These are phyloP conservation scores for Eristalinus sepulchralis DNA, from an alignment of 2,888 invertebrate species.

Conservation along the genomic window DNA sequence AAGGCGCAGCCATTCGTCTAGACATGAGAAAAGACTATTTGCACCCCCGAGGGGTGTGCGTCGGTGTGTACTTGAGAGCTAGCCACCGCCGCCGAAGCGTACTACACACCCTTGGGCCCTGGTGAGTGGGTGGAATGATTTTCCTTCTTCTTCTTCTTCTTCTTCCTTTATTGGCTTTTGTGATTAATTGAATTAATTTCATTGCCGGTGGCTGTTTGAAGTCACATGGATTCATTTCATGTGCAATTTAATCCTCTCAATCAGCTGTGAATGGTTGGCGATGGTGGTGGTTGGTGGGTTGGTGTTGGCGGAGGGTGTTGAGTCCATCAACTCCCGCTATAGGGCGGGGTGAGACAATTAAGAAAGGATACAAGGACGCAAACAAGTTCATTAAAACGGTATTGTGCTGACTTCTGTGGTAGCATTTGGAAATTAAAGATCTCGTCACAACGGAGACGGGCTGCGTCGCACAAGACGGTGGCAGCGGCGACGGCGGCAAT, in stretches of 20 bases:
- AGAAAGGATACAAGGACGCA: conserved; percentile 32
- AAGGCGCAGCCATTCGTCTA: conserved; percentile 66
- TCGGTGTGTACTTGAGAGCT: background rate
- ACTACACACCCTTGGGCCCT: background rate
- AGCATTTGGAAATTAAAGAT: background rate
- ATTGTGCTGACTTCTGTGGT: conserved; percentile 30
- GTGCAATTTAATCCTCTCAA: conserved; percentile 35
- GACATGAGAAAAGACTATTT: conserved; percentile 58
- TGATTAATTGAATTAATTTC: conserved; percentile 71
- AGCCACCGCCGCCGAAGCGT: background rate
- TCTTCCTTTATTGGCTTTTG: conserved; percentile 54
- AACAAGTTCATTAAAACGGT: conserved; percentile 61
- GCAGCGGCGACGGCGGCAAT: background rate
- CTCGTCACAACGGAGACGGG: conserved; percentile 10
- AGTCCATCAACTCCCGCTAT: background rate
- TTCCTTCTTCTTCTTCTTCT: background rate
- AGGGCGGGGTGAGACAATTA: conserved; percentile 36
- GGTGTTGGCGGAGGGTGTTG: background rate
- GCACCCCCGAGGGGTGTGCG: conserved; percentile 1
- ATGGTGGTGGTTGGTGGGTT: background rate
- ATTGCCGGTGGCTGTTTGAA: conserved; percentile 58
- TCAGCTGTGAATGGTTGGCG: conserved; percentile 23
- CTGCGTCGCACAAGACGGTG: too few relatives aligned
- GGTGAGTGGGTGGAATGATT: background rate
- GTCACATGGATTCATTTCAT: conserved; percentile 51